A percentile compares a stretch with the other conserved stretches of the same genome.
These are phyloP conservation scores for Drosophila birchii DNA, from an alignment of 2,888 invertebrate genomes.

Conservation along the genomic window DNA sequence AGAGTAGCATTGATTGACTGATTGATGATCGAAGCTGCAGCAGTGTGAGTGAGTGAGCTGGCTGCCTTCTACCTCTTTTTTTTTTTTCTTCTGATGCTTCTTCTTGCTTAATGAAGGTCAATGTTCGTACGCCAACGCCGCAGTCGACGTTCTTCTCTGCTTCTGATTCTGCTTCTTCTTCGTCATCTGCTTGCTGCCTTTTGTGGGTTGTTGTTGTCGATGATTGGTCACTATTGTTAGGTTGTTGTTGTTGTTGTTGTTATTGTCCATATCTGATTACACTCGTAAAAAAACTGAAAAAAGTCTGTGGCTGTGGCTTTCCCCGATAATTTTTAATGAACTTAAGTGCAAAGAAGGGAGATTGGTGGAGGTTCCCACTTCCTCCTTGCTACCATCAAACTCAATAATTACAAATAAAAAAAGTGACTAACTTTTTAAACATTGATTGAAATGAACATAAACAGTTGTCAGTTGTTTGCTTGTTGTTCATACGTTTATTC, in stretches of 20 bases:
- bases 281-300: conserved; percentile 23
- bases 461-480: not conserved
- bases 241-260: conserved; percentile 15
- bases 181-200: conserved; percentile 49
- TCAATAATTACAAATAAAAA: not conserved
- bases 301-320: not conserved
- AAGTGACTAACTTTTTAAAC: not conserved
- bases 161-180: conserved; percentile 30
- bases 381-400: not conserved
- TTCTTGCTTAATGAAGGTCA: conserved; percentile 81
- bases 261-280: conserved; percentile 49
- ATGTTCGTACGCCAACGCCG: conserved; percentile 73
- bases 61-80: conserved; percentile 36
- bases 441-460: not conserved
- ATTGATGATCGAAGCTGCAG: conserved; percentile 45
- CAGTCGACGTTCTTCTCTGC: conserved; percentile 44
- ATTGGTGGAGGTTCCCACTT: not conserved
- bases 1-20: conserved; percentile 21
- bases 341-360: not conserved
- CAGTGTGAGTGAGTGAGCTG: conserved; percentile 31
- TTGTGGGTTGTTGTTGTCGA: conserved; percentile 45
- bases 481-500: not conserved
- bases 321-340: conserved; percentile 13
- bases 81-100: conserved; percentile 37
- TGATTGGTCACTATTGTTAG: conserved; percentile 37